These are phyloP conservation scores for Reinhardtius hippoglossoides DNA, from an alignment of 2,113 vertebrate species.

Conservation along the genomic window DNA sequence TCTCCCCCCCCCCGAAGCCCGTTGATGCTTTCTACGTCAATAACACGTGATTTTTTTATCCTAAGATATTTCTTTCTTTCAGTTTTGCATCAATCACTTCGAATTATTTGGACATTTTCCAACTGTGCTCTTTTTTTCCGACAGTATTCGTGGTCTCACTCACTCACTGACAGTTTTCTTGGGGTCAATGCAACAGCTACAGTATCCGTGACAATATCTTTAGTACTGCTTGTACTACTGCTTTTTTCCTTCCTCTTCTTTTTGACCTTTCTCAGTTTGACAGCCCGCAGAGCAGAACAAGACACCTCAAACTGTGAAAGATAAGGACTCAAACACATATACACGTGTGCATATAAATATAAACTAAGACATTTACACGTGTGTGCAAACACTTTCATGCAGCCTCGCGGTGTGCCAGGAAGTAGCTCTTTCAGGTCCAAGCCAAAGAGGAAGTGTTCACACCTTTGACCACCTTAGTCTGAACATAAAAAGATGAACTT, in stretches of 20 bases:
- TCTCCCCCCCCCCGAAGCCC: no score
- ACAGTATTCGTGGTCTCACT: no score
- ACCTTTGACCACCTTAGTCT: neutral
- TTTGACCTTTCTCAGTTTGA: neutral
- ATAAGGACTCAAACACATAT: neutral
- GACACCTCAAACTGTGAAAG: neutral
- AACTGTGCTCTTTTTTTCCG: no score
- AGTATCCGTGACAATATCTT: neutral
- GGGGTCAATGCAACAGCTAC: neutral
- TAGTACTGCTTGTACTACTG: neutral
- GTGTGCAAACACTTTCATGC: neutral
- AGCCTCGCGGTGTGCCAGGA: neutral
- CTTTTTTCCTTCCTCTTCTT: neutral
- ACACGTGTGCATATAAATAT: no score
- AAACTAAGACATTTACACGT: no score
- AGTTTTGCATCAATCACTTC: no score
- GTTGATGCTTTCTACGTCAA: no score
- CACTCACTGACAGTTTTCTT: neutral
- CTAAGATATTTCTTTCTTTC: no score
- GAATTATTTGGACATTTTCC: no score
- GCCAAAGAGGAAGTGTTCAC: slow-evolving; percentile 1
- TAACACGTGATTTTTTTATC: no score
- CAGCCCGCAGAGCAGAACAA: neutral
- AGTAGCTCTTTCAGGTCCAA: neutral
- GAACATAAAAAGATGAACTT: neutral